A percentile compares a stretch with the other conserved stretches of the same genome.
Conservation (phyloP, 2,113 vertebrate species). For the Leptodactylus fuscus region DNA sequence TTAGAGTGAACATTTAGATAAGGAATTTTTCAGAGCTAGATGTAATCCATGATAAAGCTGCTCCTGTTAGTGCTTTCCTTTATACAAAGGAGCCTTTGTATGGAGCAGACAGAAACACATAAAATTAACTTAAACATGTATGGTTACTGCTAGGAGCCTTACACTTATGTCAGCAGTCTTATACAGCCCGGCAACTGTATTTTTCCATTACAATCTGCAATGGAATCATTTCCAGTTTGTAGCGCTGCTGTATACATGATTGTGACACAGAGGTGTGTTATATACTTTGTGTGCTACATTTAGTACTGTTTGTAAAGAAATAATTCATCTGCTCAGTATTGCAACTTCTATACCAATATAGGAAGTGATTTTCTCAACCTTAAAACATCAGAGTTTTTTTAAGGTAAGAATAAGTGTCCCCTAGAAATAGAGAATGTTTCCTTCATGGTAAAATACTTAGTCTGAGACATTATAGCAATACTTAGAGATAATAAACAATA, state of each 20-base stretch:
- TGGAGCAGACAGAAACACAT: conserved; percentile 60
- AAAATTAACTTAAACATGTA: not conserved
- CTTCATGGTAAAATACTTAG: no score
- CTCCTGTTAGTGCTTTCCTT: conserved; percentile 56
- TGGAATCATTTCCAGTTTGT: not conserved
- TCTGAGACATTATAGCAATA: no score
- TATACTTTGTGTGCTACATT: not conserved
- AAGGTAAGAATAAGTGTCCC: no score
- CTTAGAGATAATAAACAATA: no score
- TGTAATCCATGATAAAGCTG: conserved; percentile 12
- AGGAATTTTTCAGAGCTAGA: conserved; percentile 17
- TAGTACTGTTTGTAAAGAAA: not conserved
- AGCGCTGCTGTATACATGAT: not conserved
- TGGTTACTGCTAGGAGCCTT: conserved; percentile 64
- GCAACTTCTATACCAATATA: no score
- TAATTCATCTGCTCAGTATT: not conserved
- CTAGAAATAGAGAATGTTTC: no score
- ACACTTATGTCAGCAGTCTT: conserved; percentile 65
- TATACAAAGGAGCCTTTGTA: conserved; percentile 63
- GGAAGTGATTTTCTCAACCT: no score
- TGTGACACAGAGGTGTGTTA: not conserved
- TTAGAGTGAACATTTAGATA: conserved; percentile 21
- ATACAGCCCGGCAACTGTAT: conserved; percentile 63
- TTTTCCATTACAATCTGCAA: conserved; percentile 66
- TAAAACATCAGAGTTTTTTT: no score